A percentile compares a stretch with the other conserved stretches of the same genome.
phyloP scores from a whole-genome alignment of 2,888 invertebrate genomes.

The Thyatira batis region DNA sequence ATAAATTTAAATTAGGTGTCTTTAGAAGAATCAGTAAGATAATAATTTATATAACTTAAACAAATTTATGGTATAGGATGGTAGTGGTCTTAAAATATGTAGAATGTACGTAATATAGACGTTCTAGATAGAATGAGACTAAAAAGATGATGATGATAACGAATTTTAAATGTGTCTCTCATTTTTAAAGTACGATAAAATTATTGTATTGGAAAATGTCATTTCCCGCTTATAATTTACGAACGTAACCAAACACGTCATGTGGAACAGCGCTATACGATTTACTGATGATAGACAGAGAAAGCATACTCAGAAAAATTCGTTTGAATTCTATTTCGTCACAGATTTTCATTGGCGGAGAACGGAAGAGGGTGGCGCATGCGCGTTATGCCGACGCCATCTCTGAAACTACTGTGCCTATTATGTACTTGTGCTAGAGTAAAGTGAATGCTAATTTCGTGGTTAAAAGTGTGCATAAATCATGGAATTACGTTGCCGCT shows the following conservation, averaged over 20 bases:
- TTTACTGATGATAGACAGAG: constrained; percentile 20
- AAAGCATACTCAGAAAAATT: constrained; percentile 45
- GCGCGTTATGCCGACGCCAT: constrained; percentile 83
- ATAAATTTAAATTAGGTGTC: too few relatives aligned
- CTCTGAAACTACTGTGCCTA: constrained; percentile 77
- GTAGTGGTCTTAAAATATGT: too few relatives aligned
- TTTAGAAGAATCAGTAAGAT: too few relatives aligned
- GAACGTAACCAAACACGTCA: not conserved
- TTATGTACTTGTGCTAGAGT: constrained; percentile 65
- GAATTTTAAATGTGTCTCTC: too few relatives aligned
- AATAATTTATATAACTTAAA: too few relatives aligned
- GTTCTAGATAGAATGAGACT: too few relatives aligned
- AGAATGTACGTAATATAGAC: too few relatives aligned
- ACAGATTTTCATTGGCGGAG: constrained; percentile 66
- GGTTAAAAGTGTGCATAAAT: constrained; percentile 59
- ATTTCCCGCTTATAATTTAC: too few relatives aligned
- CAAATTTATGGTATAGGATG: too few relatives aligned
- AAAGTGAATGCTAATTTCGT: constrained; percentile 62
- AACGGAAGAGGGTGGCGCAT: constrained; percentile 78
- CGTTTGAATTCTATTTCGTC: constrained; percentile 44
- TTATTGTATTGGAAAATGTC: too few relatives aligned
- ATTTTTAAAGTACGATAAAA: too few relatives aligned
- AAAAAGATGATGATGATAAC: too few relatives aligned
- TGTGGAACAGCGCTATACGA: constrained; percentile 30
- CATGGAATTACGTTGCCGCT: constrained; percentile 60